Conservation (phyloP, 2,113 vertebrate species). For the Ailuropoda melanoleuca region DNA sequence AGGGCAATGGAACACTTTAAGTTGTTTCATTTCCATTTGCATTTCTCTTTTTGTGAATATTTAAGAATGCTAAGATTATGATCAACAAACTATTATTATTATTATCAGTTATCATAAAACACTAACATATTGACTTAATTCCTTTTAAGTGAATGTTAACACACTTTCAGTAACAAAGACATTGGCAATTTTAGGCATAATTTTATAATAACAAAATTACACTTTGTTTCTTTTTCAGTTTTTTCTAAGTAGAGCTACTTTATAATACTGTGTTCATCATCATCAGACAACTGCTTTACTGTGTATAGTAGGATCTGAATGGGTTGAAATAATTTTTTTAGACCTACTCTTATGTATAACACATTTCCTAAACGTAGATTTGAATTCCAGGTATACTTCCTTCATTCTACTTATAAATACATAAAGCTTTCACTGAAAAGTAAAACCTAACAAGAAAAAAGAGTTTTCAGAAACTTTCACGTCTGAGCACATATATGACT, state of each 20-base stretch:
- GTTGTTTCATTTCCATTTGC: not conserved
- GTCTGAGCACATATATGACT: not conserved
- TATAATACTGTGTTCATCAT: not conserved
- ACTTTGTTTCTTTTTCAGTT: not conserved
- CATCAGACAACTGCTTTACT: not conserved
- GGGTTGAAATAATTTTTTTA: conserved; percentile 41
- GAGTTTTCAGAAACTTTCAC: conserved; percentile 22
- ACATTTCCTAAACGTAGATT: conserved; percentile 47
- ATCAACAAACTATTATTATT: not conserved
- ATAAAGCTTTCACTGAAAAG: not conserved
- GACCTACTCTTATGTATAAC: not conserved
- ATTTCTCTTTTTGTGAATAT: conserved; percentile 31
- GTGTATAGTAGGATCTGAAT: conserved; percentile 26
- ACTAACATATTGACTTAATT: not conserved
- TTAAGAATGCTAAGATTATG: conserved; percentile 13
- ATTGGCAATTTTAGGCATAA: conserved; percentile 28
- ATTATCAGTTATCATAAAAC: not conserved
- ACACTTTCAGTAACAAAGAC: conserved; percentile 5
- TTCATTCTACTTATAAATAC: not conserved
- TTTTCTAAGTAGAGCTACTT: conserved; percentile 54
- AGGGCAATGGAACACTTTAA: not conserved
- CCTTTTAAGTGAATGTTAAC: conserved; percentile 40
- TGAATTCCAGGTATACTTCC: conserved; percentile 18
- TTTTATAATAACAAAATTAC: not conserved
- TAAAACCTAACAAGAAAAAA: conserved; percentile 37